A percentile compares a stretch with the other conserved stretches of the same genome.
phyloP scores from a whole-genome alignment of 1,140 invertebrate genomes.

The Temnothorax curvispinosus region DNA sequence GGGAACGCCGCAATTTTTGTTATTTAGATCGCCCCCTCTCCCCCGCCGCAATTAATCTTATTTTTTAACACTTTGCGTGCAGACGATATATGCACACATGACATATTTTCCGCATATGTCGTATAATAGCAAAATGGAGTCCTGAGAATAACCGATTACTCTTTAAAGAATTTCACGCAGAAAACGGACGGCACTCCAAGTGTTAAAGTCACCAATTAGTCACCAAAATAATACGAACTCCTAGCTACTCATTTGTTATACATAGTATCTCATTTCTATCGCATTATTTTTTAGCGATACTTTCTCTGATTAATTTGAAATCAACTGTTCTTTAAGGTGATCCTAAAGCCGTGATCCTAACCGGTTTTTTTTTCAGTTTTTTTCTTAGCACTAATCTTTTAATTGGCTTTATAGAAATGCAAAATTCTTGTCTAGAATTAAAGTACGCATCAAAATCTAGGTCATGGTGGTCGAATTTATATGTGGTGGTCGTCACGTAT shows the following conservation, averaged over 20 bases:
- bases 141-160: background rate
- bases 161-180: background rate
- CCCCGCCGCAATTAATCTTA: constrained; percentile 10
- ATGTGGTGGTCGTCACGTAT: too few species aligned
- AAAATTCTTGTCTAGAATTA: too few species aligned
- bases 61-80: constrained; percentile 34
- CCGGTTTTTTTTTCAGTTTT: too few species aligned
- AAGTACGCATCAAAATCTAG: too few species aligned
- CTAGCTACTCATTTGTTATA: background rate
- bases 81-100: background rate
- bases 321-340: background rate
- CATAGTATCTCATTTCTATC: background rate
- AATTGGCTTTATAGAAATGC: too few species aligned
- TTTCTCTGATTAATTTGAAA: constrained; percentile 2
- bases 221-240: background rate
- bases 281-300: constrained; percentile 7
- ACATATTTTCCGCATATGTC: background rate
- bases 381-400: too few species aligned
- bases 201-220: constrained; percentile 17
- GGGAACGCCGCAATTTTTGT: constrained; percentile 4
- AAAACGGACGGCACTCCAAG: background rate
- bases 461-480: too few species aligned
- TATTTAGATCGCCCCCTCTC: background rate
- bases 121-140: background rate
- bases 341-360: too few species aligned